Evolutionary conservation across 2,797 vertebrate genomes (phyloP).

Genomic region (Xenentodon cancila): DNA sequence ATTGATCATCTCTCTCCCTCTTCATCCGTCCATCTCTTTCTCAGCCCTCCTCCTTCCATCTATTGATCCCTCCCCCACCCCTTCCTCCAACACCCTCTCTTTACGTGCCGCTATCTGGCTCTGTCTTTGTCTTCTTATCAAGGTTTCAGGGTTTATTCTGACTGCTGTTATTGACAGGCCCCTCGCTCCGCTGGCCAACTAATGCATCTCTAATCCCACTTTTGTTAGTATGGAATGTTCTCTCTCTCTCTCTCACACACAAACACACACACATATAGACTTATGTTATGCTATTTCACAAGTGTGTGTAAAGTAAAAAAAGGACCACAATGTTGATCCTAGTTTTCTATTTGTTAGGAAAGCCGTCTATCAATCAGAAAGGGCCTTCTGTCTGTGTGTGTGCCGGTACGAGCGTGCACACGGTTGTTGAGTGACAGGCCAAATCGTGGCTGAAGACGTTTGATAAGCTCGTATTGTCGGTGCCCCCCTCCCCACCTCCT

Average conservation of each 20-base stretch:
- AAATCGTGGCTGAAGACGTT: conserved; percentile 98
- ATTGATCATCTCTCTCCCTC: conserved; percentile 89
- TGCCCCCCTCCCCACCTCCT: conserved; percentile 75
- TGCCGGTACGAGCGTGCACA: conserved; percentile 43
- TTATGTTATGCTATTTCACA: conserved; percentile 38
- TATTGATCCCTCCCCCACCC: conserved; percentile 31
- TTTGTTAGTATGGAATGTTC: conserved; percentile 97
- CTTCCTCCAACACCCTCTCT: conserved; percentile 78
- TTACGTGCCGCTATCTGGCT: conserved; percentile 87
- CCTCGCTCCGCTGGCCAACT: conserved; percentile 93
- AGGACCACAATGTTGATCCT: conserved; percentile 96
- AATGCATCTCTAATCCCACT: conserved; percentile 99
- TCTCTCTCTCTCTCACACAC: conserved; percentile 23
- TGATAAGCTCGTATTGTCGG: conserved; percentile 97
- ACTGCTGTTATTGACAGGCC: conserved; percentile 97
- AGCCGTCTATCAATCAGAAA: conserved; percentile 98
- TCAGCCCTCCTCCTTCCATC: conserved; percentile 70
- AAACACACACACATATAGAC: conserved; percentile 22
- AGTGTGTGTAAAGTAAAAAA: conserved; percentile 81
- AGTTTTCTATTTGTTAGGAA: conserved; percentile 94
- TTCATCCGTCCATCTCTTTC: conserved; percentile 73
- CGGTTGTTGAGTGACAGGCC: conserved; percentile 92
- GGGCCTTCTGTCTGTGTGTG: conserved; percentile 38
- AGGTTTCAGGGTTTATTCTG: conserved; percentile 97
- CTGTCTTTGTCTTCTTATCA: conserved; percentile 99